Evolutionary conservation across 1,140 invertebrate species (phyloP), one percentile per base, ranked within the genome.

Genomic region (Macrosteles quadrilineatus): DNA sequence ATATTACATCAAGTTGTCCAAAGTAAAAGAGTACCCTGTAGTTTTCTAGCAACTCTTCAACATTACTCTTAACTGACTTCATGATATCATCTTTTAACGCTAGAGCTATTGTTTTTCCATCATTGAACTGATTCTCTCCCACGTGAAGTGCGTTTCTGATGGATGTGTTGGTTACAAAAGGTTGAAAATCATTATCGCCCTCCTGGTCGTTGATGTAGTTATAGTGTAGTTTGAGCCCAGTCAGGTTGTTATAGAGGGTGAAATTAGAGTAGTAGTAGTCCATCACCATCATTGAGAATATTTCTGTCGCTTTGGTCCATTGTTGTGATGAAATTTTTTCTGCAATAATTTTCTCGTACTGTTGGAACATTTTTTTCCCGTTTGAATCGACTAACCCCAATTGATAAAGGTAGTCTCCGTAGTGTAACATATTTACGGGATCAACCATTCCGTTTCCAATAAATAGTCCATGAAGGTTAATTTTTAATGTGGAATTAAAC

Each of bases 381-480:
- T 76, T 74, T 2, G 30, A 25, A 70, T 71, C 71, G 2, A 72
- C 57, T 3, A 77, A 80, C 0, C 94, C 94, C 50, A 93, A 79
- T 76, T 92, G 89, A 77, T 92, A 95, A 53, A 96, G 84, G 80
- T 92, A 93, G 73, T 91, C 87, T 9, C 91, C 89, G 77, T 95
- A 95, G 12, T 88, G 78, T 11, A 64, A 14, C 82, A 94, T 92
- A 77, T 91, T 87, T 29, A 87, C 81, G 0, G 94, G 94, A 81
- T 96, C 94, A 70, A 87, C 89, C 0, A 94, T 80, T 0, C 93
- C 94, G 81, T 96, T 94, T 0, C 93, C 94, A 76, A 96, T 95
- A 0, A 91, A 89, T 70, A 96, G 78, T 31, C 90, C 90, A 86
- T 76, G 87, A 81, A 19, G 82, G 84, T 79, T 92, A 83, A 78